phyloP scores from a whole-genome alignment of 2,113 vertebrate genomes.

The Mustelus asterias region DNA sequence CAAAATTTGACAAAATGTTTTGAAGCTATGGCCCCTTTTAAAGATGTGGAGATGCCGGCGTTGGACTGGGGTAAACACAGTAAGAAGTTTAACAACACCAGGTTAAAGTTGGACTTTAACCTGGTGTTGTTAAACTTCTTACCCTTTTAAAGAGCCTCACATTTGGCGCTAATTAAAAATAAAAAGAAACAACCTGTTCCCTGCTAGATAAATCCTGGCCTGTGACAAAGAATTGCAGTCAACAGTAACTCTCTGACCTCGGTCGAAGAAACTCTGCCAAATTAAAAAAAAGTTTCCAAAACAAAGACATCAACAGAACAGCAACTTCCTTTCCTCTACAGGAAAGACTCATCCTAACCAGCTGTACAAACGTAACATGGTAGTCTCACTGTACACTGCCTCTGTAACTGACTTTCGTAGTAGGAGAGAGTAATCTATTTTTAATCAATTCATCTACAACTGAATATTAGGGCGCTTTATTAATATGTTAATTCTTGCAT shows the following conservation, averaged over 20 bases:
- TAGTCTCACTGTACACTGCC: background rate
- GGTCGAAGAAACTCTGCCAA: slow-evolving; percentile 9
- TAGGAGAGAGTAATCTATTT: background rate
- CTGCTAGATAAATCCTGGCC: background rate
- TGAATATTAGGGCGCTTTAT: background rate
- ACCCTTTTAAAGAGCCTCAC: background rate
- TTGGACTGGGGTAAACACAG: too few relatives aligned
- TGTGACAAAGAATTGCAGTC: background rate
- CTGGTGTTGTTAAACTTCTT: too few relatives aligned
- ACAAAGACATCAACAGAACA: slow-evolving; percentile 28
- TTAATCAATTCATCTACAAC: slow-evolving; percentile 1
- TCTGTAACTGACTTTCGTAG: background rate
- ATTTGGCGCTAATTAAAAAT: background rate
- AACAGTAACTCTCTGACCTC: background rate
- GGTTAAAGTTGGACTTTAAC: too few relatives aligned
- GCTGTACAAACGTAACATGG: slow-evolving; percentile 9
- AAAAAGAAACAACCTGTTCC: slow-evolving; percentile 18
- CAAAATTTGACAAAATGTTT: background rate
- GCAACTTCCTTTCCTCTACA: slow-evolving; percentile 23
- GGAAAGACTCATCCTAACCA: slow-evolving; percentile 22
- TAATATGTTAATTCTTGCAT: background rate
- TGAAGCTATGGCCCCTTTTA: background rate
- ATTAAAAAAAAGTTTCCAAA: slow-evolving; percentile 15
- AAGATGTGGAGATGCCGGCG: too few relatives aligned
- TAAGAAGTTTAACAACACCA: too few relatives aligned